phyloP scores from a whole-genome alignment of 2,113 vertebrate species.

The Salvelinus sp. region DNA sequence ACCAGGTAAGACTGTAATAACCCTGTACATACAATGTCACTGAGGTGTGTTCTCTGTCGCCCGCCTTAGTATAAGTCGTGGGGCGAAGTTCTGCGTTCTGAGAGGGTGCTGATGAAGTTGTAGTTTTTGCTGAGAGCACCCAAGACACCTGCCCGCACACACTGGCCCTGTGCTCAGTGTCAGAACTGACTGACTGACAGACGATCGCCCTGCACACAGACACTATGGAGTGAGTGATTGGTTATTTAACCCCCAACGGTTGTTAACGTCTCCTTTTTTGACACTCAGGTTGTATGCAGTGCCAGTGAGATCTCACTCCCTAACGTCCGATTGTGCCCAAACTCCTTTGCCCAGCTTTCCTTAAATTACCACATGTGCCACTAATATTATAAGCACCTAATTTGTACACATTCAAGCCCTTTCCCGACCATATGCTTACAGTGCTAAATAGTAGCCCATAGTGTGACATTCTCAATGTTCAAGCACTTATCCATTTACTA shows the following conservation, averaged over 20 bases:
- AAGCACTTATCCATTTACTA: too few relatives aligned
- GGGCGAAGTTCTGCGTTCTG: constrained; percentile 56
- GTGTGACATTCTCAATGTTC: background rate
- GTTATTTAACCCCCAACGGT: constrained; percentile 34
- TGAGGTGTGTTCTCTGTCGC: constrained; percentile 74
- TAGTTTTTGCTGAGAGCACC: constrained; percentile 42
- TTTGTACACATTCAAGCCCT: background rate
- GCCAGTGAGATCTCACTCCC: background rate
- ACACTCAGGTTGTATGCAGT: background rate
- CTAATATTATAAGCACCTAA: background rate
- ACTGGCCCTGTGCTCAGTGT: constrained; percentile 52
- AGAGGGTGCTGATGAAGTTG: constrained; percentile 43
- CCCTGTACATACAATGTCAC: constrained; percentile 58
- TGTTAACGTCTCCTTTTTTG: constrained; percentile 46
- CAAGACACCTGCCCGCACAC: constrained; percentile 35
- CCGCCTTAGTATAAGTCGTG: constrained; percentile 71
- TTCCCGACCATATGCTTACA: background rate
- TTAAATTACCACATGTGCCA: background rate
- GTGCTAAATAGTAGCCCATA: background rate
- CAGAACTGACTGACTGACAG: constrained; percentile 67
- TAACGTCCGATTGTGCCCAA: background rate
- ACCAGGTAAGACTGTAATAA: constrained; percentile 64
- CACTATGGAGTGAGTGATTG: constrained; percentile 80
- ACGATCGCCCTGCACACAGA: constrained; percentile 69
- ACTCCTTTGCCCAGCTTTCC: background rate